Conservation (phyloP, 2,888 invertebrate genomes). For the Tortrix viridana region DNA sequence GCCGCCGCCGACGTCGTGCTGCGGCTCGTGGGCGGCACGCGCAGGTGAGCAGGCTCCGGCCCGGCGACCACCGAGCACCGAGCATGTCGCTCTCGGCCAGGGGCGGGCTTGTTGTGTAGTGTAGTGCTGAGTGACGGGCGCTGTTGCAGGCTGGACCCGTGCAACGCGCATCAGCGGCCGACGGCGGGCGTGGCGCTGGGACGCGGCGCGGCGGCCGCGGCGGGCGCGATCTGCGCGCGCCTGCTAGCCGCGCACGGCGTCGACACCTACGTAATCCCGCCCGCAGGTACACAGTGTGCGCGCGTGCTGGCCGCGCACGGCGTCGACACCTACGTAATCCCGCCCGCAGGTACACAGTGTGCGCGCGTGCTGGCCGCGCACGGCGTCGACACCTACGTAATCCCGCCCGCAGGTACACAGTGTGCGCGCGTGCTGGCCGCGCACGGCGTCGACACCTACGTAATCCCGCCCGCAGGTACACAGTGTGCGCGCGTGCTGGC, state of each 20-base stretch:
- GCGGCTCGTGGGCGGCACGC: slow-evolving; percentile 58
- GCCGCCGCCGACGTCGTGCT: slow-evolving; percentile 93
- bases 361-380: slow-evolving; percentile 93
- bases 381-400: slow-evolving; percentile 79
- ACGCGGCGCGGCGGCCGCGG: slow-evolving; percentile 77
- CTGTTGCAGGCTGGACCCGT: not conserved
- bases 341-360: slow-evolving; percentile 72
- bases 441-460: slow-evolving; percentile 86
- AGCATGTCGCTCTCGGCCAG: too few relatives aligned
- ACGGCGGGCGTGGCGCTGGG: slow-evolving; percentile 92
- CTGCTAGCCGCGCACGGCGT: slow-evolving; percentile 92
- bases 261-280: slow-evolving; percentile 51
- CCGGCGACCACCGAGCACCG: too few relatives aligned
- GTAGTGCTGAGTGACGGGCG: not conserved
- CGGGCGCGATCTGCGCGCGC: slow-evolving; percentile 89
- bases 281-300: slow-evolving; percentile 82
- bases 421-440: slow-evolving; percentile 92
- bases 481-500: too few relatives aligned
- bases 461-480: slow-evolving; percentile 3
- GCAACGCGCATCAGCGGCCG: slow-evolving; percentile 66
- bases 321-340: slow-evolving; percentile 59
- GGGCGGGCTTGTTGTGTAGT: too few relatives aligned
- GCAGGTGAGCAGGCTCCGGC: slow-evolving; percentile 15
- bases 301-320: slow-evolving; percentile 93
- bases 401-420: slow-evolving; percentile 58